Evolutionary conservation across 2,888 invertebrate species (phyloP), one percentile per base, ranked within the genome.

Genomic region (Arrhopalites spinosus): DNA sequence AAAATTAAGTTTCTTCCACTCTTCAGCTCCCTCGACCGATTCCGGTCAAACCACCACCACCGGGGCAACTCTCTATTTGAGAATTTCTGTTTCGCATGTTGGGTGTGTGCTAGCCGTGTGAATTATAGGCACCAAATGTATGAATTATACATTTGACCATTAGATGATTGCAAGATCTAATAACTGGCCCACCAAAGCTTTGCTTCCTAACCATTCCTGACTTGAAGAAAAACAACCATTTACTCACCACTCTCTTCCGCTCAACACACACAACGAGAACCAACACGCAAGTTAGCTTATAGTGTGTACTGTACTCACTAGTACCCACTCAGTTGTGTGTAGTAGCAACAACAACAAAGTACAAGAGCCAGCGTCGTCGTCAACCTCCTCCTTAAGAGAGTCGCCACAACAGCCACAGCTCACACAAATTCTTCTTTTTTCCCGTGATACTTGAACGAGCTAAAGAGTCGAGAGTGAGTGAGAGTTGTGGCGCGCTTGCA

Each of bases 71-170:
- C 67, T 68, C 79, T 79, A 80, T 80, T 78, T 78, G 77, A 78
- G 11, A 36, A 36, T 36, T 36, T 36, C 36, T 36, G 77, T 79
- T 81, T 81, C 80, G 81, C 81, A 81, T 81, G 81, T 78, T 64
- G 75, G 75, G 66, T 77, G 76, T 77, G 78, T 73, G 78, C 77
- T 77, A 77, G 78, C 71, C 79, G 79, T 81, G 81, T 81, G 79
- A 81, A 81, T 81, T 81, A 81, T 81, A 79, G 80, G 77, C 76
- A 81, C 76, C 79, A 36, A 36, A 36, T 36, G 36, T 36, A 36
- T 81, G 81, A 81, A 81, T 81, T 81, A 81, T 81, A 80, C 81
- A 81, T 81, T 81, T 80, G 79, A 71, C 81, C 81, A 81, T 81
- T 81, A 81, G 80, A 78, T 79, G 80, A 81, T 81, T 81, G 73